phyloP scores from a whole-genome alignment of 2,113 vertebrate genomes.

The Cheirogaleus medius region DNA sequence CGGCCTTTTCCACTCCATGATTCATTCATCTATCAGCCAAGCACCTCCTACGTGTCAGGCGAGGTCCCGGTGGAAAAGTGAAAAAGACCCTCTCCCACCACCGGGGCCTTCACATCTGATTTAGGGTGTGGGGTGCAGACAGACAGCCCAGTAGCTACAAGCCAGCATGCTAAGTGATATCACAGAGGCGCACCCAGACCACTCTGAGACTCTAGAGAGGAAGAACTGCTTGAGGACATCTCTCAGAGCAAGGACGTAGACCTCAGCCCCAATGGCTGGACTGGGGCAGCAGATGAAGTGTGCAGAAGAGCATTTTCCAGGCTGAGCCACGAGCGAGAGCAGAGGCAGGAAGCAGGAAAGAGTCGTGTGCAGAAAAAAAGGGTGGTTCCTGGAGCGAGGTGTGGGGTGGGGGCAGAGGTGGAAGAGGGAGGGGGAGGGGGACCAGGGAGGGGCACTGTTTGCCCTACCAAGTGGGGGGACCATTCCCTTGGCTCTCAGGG shows the following conservation, averaged over 20 bases:
- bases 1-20: not conserved
- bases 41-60: not conserved
- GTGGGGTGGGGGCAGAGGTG: accelerated
- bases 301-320: too few species aligned
- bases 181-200: accelerated
- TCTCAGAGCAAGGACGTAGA: not conserved
- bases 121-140: accelerated
- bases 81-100: not conserved
- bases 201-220: not conserved
- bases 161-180: accelerated
- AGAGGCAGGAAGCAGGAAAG: not conserved
- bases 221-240: not conserved
- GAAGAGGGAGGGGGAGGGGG: too few species aligned
- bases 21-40: not conserved
- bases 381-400: not conserved
- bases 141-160: not conserved
- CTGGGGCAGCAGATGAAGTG: not conserved
- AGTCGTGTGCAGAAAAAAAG: not conserved
- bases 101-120: not conserved
- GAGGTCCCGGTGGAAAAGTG: not conserved
- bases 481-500: not conserved
- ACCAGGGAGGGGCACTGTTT: not conserved
- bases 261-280: not conserved
- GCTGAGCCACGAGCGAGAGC: too few species aligned
- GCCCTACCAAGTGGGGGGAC: too few species aligned